Base-by-base conservation (phyloP, 2,888 invertebrate genomes). In the Scrobipalpa costella region DNA sequence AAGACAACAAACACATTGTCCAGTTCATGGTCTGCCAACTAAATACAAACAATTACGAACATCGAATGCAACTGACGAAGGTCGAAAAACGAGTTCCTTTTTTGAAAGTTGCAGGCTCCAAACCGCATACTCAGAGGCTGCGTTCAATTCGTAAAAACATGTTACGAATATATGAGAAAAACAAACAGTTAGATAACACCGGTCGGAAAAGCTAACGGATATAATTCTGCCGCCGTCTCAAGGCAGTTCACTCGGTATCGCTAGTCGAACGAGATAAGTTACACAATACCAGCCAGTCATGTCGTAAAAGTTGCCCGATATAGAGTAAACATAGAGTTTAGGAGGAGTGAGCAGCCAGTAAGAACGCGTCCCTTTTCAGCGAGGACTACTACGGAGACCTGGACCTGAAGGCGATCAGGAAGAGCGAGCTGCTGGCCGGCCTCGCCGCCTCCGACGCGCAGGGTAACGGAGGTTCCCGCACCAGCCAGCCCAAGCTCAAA, bases 361-460 rank as follows among this genome's bases (percentile, higher is more conserved):
- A 89, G 84, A 86, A 73, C 81, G 84, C 87, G 83, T 90, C 82
- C 86, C 83, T 88, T 90, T 94, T 93, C 96, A 97, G 98, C 94
- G 97, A 98, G 94, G 97, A 98, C 95, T 98, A 98, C 94, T 98
- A 98, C 85, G 98, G 98, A 75, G 97, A 97, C 91, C 92, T 97
- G 95, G 98, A 98, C 92, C 93, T 98, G 93, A 98, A 98, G 95
- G 94, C 95, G 92, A 96, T 97, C 94, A 95, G 97, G 92, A 98
- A 98, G 94, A 96, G 96, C 92, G 97, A 98, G 92, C 94, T 97
- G 77, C 94, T 96, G 84, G 94, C 96, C 79, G 97, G 97, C 77
- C 93, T 96, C 79, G 93, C 94, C 78, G 15, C 49, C 19, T 92
- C 92, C 83, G 92, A 93, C 76, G 93, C 94, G 76, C 92, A 92